These are phyloP conservation scores for Tenthredo livida DNA, from an alignment of 2,888 invertebrate species.

Conservation along the genomic window DNA sequence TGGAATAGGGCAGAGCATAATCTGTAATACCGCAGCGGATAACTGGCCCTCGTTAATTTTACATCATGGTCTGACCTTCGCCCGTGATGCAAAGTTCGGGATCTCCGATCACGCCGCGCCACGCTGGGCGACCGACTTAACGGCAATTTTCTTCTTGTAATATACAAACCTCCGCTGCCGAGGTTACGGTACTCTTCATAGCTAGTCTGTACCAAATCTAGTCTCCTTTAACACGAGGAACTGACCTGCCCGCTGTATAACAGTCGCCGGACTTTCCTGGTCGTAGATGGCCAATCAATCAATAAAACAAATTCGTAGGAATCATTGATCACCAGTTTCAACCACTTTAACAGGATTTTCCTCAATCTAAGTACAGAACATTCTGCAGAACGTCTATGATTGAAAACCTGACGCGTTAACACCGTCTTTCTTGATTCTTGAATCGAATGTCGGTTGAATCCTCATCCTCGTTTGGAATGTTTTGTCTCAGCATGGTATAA, in stretches of 20 bases:
- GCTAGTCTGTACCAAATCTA: conserved; percentile 44
- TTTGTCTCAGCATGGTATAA: too few relatives aligned
- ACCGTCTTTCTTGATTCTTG: background rate
- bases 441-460: background rate
- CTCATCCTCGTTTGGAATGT: background rate
- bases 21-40: conserved; percentile 11
- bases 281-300: background rate
- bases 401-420: background rate
- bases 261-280: background rate
- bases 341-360: background rate
- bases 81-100: conserved; percentile 33
- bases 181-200: conserved; percentile 45
- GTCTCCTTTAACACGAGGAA: conserved; percentile 14
- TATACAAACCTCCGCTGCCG: conserved; percentile 4
- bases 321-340: background rate
- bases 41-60: conserved; percentile 24
- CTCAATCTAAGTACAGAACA: background rate
- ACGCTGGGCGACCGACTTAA: conserved; percentile 37
- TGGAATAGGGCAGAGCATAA: conserved; percentile 12
- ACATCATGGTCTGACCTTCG: conserved; percentile 34
- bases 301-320: background rate
- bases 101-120: conserved; percentile 20
- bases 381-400: background rate
- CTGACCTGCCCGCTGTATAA: conserved; percentile 35
- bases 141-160: conserved; percentile 47